phyloP scores from a whole-genome alignment of 2,113 vertebrate species.

The Anguilla rostrata region DNA sequence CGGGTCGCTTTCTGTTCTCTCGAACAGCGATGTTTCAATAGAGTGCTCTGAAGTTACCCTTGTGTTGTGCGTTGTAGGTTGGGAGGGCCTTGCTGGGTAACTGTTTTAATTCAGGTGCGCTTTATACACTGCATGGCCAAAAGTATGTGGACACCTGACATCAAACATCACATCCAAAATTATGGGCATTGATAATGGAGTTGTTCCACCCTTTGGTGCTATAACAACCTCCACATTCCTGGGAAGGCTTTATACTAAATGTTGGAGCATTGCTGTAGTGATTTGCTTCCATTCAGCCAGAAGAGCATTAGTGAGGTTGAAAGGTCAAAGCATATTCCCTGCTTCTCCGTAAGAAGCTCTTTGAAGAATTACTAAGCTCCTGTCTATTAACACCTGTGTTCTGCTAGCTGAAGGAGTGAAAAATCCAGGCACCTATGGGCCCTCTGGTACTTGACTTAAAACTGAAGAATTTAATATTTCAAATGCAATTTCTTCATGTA shows the following conservation, averaged over 20 bases:
- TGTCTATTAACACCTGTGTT: not conserved
- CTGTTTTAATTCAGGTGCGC: constrained; percentile 2
- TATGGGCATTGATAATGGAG: too few relatives aligned
- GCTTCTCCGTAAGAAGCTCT: not conserved
- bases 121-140: not conserved
- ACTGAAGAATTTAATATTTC: too few relatives aligned
- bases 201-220: too few relatives aligned
- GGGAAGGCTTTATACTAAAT: not conserved
- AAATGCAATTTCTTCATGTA: too few relatives aligned
- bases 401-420: not conserved
- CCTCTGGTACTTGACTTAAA: not conserved
- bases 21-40: not conserved
- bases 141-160: too few relatives aligned
- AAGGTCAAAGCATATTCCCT: not conserved
- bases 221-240: too few relatives aligned
- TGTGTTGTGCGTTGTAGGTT: not conserved
- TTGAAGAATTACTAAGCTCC: constrained; percentile 4
- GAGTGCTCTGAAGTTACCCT: not conserved
- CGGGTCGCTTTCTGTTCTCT: not conserved
- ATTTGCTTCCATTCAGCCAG: too few relatives aligned
- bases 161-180: too few relatives aligned
- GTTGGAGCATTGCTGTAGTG: not conserved
- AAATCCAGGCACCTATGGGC: not conserved
- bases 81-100: not conserved
- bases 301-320: too few relatives aligned